phyloP scores from a whole-genome alignment of 2,888 invertebrate species.

The Nasonia oneida region DNA sequence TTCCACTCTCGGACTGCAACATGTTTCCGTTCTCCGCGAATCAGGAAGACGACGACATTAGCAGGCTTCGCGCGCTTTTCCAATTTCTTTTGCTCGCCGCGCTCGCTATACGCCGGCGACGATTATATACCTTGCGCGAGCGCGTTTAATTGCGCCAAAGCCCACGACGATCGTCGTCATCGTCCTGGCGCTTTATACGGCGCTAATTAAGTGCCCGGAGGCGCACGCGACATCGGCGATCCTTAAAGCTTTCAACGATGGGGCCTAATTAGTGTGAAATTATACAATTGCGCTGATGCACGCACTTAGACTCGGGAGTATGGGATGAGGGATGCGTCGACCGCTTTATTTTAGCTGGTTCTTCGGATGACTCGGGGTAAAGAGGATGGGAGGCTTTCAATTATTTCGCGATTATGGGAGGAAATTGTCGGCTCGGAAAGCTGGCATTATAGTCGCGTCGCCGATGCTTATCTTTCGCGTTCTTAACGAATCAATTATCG shows the following conservation, averaged over 20 bases:
- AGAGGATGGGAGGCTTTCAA: background rate
- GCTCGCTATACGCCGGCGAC: background rate
- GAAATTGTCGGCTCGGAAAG: background rate
- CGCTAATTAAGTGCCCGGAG: conserved; percentile 6
- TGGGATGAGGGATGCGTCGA: background rate
- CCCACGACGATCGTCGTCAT: background rate
- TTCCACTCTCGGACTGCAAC: background rate
- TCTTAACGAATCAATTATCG: background rate
- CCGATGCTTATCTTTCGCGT: background rate
- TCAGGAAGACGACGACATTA: conserved; percentile 8
- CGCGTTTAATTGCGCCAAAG: background rate
- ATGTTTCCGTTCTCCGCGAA: background rate
- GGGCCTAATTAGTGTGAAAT: conserved; percentile 20
- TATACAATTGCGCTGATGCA: conserved; percentile 19
- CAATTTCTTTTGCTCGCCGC: background rate
- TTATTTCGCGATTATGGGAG: background rate
- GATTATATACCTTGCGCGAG: background rate
- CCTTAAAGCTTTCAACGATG: conserved; percentile 11
- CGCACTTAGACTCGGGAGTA: background rate
- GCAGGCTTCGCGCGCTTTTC: background rate
- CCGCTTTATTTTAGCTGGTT: background rate
- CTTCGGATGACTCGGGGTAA: background rate
- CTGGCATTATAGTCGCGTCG: background rate
- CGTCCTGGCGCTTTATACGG: conserved; percentile 13
- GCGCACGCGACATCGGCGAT: background rate